phyloP scores from a whole-genome alignment of 2,888 invertebrate genomes.

The Norana najaformis region DNA sequence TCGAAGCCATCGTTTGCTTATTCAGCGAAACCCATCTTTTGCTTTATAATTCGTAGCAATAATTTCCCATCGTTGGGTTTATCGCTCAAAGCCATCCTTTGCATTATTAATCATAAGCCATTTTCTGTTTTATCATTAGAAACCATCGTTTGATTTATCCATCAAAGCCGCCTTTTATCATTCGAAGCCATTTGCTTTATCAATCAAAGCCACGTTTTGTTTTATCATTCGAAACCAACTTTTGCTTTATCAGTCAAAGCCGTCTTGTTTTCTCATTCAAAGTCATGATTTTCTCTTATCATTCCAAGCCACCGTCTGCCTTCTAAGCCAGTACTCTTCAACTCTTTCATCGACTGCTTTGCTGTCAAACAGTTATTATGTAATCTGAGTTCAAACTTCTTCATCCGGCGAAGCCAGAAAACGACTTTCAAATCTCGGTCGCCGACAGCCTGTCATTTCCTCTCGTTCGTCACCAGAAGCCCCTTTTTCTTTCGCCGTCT shows the following conservation, averaged over 20 bases:
- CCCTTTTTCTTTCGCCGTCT: not conserved
- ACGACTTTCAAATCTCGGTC: not conserved
- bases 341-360: not conserved
- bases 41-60: too few species aligned
- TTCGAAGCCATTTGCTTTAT: too few species aligned
- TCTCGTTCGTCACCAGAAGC: not conserved
- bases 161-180: too few species aligned
- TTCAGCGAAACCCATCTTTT: too few species aligned
- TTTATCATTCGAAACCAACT: too few species aligned
- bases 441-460: not conserved
- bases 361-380: not conserved
- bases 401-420: not conserved
- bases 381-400: not conserved
- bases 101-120: too few species aligned
- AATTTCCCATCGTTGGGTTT: too few species aligned
- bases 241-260: not conserved
- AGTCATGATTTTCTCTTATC: not conserved
- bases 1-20: too few species aligned
- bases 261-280: not conserved
- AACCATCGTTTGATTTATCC: too few species aligned
- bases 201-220: too few species aligned
- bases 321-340: not conserved
- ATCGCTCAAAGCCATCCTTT: not conserved
- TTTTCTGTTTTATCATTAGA: too few species aligned
- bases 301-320: not conserved